Conservation (phyloP, 1,140 invertebrate genomes). For the Idris sp. region DNA sequence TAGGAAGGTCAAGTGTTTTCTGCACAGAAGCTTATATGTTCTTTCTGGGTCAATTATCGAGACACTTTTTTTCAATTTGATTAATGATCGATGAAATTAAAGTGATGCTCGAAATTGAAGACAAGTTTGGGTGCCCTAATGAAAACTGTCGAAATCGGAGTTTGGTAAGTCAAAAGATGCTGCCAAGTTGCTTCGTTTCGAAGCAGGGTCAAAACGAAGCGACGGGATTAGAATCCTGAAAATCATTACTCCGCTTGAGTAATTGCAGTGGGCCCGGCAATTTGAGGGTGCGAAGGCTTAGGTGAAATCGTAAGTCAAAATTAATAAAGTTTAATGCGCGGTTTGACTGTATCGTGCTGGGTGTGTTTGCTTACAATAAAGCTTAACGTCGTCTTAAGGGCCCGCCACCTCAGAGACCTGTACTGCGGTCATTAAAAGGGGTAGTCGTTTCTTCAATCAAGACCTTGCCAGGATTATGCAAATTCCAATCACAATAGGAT, state of each 20-base stretch:
- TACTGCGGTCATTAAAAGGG: conserved; percentile 10
- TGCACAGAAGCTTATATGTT: no score
- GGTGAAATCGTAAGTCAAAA: conserved; percentile 56
- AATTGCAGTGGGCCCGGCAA: conserved; percentile 60
- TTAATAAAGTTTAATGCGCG: conserved; percentile 61
- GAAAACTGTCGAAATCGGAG: conserved; percentile 65
- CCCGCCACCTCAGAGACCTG: conserved; percentile 14
- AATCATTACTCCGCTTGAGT: conserved; percentile 68
- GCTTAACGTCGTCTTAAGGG: conserved; percentile 51
- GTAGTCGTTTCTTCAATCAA: conserved; percentile 8
- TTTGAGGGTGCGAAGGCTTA: conserved; percentile 30
- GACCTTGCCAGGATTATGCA: conserved; percentile 3
- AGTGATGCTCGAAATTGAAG: not conserved
- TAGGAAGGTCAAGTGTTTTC: no score
- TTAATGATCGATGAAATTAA: conserved; percentile 1
- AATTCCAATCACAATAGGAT: conserved; percentile 12
- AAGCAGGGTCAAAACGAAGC: conserved; percentile 61
- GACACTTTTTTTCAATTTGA: no score
- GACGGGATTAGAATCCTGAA: conserved; percentile 72
- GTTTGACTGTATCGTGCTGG: conserved; percentile 42
- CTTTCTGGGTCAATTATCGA: no score
- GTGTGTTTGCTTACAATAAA: conserved; percentile 62
- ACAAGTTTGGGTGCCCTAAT: conserved; percentile 60
- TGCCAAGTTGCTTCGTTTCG: conserved; percentile 50
- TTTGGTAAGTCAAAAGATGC: conserved; percentile 39